Conservation (phyloP, 2,113 vertebrate genomes). For the Nyctibius bracteatus region DNA sequence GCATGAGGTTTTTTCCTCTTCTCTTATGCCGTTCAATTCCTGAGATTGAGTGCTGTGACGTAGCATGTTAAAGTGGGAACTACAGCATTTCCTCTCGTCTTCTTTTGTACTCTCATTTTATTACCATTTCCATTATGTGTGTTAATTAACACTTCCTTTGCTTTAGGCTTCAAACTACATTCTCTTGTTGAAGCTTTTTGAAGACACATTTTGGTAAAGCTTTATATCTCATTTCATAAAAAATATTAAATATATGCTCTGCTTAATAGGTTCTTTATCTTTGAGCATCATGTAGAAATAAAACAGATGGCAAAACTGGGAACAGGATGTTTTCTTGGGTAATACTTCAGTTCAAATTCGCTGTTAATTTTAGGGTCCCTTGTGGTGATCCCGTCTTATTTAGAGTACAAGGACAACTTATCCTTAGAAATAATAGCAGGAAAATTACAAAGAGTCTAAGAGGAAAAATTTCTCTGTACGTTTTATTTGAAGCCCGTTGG, state of each 20-base stretch:
- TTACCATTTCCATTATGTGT: background rate
- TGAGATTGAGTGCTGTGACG: background rate
- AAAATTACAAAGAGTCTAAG: background rate
- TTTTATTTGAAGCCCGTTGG: slow-evolving; percentile 23
- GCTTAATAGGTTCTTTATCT: slow-evolving; percentile 3
- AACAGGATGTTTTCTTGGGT: slow-evolving; percentile 12
- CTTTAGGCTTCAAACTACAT: background rate
- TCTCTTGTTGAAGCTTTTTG: background rate
- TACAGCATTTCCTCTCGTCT: background rate
- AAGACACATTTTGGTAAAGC: background rate
- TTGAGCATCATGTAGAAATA: background rate
- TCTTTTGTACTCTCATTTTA: background rate
- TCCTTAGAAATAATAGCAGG: slow-evolving; percentile 12
- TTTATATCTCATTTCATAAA: background rate
- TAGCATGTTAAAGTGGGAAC: background rate
- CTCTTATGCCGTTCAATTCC: background rate
- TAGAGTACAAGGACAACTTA: slow-evolving; percentile 34
- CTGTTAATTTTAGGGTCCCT: slow-evolving; percentile 2
- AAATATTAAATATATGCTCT: background rate
- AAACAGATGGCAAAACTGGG: slow-evolving; percentile 38
- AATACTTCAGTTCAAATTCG: background rate
- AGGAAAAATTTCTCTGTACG: background rate
- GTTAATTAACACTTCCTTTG: slow-evolving; percentile 2
- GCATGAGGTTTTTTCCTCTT: background rate
- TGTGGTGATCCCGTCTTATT: background rate